These are phyloP conservation scores for Macroramphosus scolopax DNA, from an alignment of 2,797 vertebrate species.

Conservation along the genomic window DNA sequence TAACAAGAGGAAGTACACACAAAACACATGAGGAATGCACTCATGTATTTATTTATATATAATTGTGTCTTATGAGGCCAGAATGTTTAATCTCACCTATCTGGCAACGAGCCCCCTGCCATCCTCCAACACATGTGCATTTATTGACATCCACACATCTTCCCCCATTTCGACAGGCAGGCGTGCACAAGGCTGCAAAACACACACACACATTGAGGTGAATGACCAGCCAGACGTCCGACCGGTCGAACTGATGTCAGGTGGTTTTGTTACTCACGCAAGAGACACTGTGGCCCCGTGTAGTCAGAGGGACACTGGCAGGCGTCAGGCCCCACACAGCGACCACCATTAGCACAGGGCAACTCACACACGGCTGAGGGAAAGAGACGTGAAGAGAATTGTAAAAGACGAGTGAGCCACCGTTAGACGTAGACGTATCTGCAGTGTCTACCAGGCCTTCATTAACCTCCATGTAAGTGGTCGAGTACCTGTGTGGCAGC, in stretches of 20 bases:
- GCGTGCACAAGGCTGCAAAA: slow-evolving; percentile 78
- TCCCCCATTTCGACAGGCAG: slow-evolving; percentile 79
- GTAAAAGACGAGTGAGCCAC: background rate
- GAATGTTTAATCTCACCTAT: slow-evolving; percentile 68
- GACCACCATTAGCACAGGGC: slow-evolving; percentile 79
- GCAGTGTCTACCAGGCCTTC: too few relatives aligned
- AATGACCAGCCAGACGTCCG: background rate
- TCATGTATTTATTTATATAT: too few relatives aligned
- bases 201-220: slow-evolving; percentile 14
- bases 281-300: slow-evolving; percentile 78
- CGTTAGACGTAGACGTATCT: too few relatives aligned
- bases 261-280: slow-evolving; percentile 69
- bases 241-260: slow-evolving; percentile 7
- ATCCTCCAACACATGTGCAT: slow-evolving; percentile 76
- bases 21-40: too few relatives aligned
- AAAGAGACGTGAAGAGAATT: slow-evolving; percentile 4
- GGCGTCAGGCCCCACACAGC: slow-evolving; percentile 76
- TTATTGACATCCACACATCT: slow-evolving; percentile 82
- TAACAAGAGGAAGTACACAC: too few relatives aligned
- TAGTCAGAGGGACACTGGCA: slow-evolving; percentile 85
- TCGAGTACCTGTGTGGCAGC: slow-evolving; percentile 85
- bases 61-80: background rate
- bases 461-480: too few relatives aligned
- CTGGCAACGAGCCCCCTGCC: slow-evolving; percentile 82
- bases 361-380: slow-evolving; percentile 79